Percentiles rank a stretch among this genome's conserved stretches.
Conservation (phyloP, 1,140 invertebrate genomes). For the Tetragonula clypearis region DNA sequence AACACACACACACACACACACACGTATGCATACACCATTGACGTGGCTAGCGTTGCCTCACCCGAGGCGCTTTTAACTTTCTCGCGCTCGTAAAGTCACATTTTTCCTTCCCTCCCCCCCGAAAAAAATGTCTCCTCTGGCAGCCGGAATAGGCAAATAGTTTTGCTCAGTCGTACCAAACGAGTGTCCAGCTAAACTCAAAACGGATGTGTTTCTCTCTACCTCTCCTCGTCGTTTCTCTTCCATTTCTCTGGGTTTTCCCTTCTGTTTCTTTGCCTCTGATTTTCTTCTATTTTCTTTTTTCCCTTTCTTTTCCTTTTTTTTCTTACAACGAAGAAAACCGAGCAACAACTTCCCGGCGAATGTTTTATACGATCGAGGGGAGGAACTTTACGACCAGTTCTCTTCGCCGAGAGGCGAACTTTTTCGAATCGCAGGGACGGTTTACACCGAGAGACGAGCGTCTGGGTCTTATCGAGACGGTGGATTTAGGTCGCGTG, state of each 20-base stretch:
- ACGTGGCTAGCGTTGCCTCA: slow-evolving; percentile 35
- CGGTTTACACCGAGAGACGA: too few relatives aligned
- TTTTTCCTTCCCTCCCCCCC: slow-evolving; percentile 9
- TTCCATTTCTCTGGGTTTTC: too few relatives aligned
- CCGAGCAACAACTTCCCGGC: background rate
- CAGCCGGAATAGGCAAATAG: slow-evolving; percentile 43
- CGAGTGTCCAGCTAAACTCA: slow-evolving; percentile 5
- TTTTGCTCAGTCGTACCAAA: background rate
- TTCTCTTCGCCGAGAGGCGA: background rate
- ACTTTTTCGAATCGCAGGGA: background rate
- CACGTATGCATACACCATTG: slow-evolving; percentile 5
- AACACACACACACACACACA: too few relatives aligned
- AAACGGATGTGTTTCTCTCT: background rate
- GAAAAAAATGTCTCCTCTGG: background rate
- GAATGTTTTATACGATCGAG: slow-evolving; percentile 19
- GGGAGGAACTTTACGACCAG: background rate
- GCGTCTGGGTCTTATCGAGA: background rate
- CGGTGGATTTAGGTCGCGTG: background rate
- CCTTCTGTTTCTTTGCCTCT: too few relatives aligned
- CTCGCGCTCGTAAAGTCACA: slow-evolving; percentile 52
- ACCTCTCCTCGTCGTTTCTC: background rate
- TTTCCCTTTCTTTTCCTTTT: too few relatives aligned
- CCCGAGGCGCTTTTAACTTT: slow-evolving; percentile 58
- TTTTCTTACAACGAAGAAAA: background rate
- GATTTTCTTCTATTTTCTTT: too few relatives aligned